Evolutionary conservation across 2,888 invertebrate genomes (phyloP), one percentile per base, ranked within the genome.

Genomic region (Sphecodes monilicornis): DNA sequence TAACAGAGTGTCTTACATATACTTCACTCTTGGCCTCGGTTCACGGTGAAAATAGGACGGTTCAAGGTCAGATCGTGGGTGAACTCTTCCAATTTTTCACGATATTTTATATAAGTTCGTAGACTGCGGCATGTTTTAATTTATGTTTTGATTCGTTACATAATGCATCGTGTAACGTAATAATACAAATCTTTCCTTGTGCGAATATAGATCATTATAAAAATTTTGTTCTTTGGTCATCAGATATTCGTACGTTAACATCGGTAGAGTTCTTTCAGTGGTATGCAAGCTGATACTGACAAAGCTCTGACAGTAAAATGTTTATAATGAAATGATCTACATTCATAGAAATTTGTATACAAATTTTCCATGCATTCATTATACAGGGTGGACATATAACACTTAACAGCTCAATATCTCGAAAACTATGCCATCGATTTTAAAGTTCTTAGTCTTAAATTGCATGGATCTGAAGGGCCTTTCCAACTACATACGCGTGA

Each of bases 11-110:
- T 13, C 6, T 41, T 13, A 46, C 43, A 73, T 43, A 22, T 70
- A 29, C 50, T 60, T 10, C 39, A 26, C 2, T 41, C 43, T 32
- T 54, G 13, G 22, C 4, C 32, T 41, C 57, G n/a, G n/a, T 36
- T 36, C 16, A 0, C 16, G 18, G 18, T 4, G 10, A 32, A 76
- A 70, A 22, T 82, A 29, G 73, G 50, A 29, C 76, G n/a, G 43
- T 50, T 76, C 73, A 73, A 60, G 82, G 76, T 83, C 76, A 81
- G 13, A 60, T 72, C n/a, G 22, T 36, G 10, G 46, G 18, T 29
- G 68, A 43, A 13, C 39, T 71, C 11, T 32, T 22, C 69, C 32
- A 46, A 11, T 70, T 32, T 69, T 46, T 32, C 29, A 22, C 43
- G 16, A n/a, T 22, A n/a, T 71, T 72, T 64, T 54, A n/a, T 36